Evolutionary conservation across 1,140 invertebrate species (phyloP).

Genomic region (Brachystomella parvula): DNA sequence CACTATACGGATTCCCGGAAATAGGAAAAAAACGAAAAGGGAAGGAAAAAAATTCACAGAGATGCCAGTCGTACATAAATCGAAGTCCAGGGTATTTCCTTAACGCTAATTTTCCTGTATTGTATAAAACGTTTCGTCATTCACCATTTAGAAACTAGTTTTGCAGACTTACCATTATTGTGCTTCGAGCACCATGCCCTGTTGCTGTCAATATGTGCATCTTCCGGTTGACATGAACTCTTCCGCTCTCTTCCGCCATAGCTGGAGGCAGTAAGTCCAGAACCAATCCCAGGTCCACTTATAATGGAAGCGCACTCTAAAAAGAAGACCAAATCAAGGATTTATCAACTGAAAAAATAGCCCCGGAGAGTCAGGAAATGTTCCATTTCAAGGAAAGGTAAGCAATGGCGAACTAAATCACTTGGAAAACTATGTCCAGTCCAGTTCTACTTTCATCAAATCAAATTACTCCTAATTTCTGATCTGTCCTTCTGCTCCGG

Average conservation of each 20-base stretch:
- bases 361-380: too few relatives aligned
- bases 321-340: slow-evolving; percentile 17
- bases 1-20: too few relatives aligned
- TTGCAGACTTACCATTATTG: slow-evolving; percentile 46
- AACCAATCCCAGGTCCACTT: slow-evolving; percentile 48
- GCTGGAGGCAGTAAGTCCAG: slow-evolving; percentile 48
- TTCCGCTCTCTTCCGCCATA: slow-evolving; percentile 44
- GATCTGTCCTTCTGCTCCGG: too few relatives aligned
- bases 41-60: slow-evolving; percentile 11
- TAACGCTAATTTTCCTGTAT: not conserved
- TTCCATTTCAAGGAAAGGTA: too few relatives aligned
- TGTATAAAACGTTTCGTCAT: too few relatives aligned
- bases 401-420: too few relatives aligned
- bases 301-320: slow-evolving; percentile 51
- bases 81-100: not conserved
- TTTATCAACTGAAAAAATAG: too few relatives aligned
- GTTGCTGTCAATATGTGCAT: slow-evolving; percentile 50
- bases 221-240: slow-evolving; percentile 50
- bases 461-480: too few relatives aligned
- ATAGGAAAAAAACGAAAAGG: slow-evolving; percentile 1
- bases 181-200: slow-evolving; percentile 52
- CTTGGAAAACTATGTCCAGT: too few relatives aligned
- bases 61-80: not conserved
- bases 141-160: too few relatives aligned
- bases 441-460: too few relatives aligned